These are phyloP conservation scores for Corythoichthys intestinalis DNA, from an alignment of 2,113 vertebrate species.

Conservation along the genomic window DNA sequence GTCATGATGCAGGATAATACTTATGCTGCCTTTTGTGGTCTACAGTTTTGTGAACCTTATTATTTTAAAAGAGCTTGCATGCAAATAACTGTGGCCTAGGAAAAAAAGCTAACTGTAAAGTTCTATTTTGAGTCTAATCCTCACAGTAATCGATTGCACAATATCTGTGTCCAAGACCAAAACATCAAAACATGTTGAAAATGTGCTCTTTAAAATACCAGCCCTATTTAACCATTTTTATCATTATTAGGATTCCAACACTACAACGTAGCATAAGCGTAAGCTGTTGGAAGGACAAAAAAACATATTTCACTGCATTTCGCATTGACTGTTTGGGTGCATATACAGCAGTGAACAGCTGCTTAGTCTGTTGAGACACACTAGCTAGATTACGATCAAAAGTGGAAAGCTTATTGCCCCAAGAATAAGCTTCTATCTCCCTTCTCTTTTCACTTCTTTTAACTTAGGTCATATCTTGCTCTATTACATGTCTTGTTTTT, in stretches of 20 bases:
- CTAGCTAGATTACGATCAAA: not conserved
- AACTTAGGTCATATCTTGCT: slow-evolving; percentile 15
- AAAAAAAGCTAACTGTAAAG: slow-evolving; percentile 44
- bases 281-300: not conserved
- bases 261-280: not conserved
- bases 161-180: not conserved
- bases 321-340: not conserved
- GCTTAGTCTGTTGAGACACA: not conserved
- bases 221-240: not conserved
- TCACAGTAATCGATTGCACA: slow-evolving; percentile 1
- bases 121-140: slow-evolving; percentile 43
- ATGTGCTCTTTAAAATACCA: not conserved
- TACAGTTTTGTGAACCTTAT: slow-evolving; percentile 57
- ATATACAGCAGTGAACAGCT: not conserved
- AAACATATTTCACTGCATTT: not conserved
- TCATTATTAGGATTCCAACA: not conserved
- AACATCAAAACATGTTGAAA: not conserved
- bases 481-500: slow-evolving; percentile 21
- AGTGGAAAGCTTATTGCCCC: not conserved
- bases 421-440: not conserved
- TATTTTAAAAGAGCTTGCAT: slow-evolving; percentile 52
- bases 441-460: not conserved
- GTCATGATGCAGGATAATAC: slow-evolving; percentile 61
- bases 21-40: slow-evolving; percentile 61
- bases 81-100: slow-evolving; percentile 64